A percentile compares a stretch with the other conserved stretches of the same genome.
Conservation (phyloP, 1,140 invertebrate species). For the Holcopasites calliopsidis region DNA sequence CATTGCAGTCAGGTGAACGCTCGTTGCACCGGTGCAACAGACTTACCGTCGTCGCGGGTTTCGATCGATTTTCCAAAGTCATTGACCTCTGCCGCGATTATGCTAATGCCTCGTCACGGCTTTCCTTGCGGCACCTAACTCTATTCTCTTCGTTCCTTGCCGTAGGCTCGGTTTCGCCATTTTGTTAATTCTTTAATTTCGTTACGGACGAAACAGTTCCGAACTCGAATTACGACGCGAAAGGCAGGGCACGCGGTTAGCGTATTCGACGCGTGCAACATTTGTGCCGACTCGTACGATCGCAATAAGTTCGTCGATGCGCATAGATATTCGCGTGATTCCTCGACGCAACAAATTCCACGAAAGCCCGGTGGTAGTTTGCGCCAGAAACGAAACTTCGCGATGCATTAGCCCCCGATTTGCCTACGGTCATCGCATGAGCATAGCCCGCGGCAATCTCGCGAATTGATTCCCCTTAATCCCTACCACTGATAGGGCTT, state of each 20-base stretch:
- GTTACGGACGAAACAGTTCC: too few species aligned
- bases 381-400: constrained; percentile 18
- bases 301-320: constrained; percentile 36
- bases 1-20: constrained; percentile 37
- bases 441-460: not conserved
- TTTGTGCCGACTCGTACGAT: constrained; percentile 11
- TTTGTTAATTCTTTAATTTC: too few species aligned
- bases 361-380: not conserved
- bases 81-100: constrained; percentile 39
- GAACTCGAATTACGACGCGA: too few species aligned
- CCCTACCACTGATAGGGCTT: too few species aligned
- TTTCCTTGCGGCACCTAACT: not conserved
- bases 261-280: not conserved
- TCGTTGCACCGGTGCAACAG: constrained; percentile 31
- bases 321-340: constrained; percentile 23
- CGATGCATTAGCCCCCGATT: constrained; percentile 2
- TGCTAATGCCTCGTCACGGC: constrained; percentile 19
- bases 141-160: too few species aligned
- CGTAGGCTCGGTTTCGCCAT: too few species aligned
- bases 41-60: constrained; percentile 28
- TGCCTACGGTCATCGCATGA: not conserved
- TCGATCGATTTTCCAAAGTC: constrained; percentile 43
- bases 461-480: not conserved
- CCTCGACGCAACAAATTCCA: constrained; percentile 3
- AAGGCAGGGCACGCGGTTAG: constrained; percentile 10